These are phyloP conservation scores for Acropternis orthonyx DNA, from an alignment of 2,797 vertebrate genomes.

Conservation along the genomic window DNA sequence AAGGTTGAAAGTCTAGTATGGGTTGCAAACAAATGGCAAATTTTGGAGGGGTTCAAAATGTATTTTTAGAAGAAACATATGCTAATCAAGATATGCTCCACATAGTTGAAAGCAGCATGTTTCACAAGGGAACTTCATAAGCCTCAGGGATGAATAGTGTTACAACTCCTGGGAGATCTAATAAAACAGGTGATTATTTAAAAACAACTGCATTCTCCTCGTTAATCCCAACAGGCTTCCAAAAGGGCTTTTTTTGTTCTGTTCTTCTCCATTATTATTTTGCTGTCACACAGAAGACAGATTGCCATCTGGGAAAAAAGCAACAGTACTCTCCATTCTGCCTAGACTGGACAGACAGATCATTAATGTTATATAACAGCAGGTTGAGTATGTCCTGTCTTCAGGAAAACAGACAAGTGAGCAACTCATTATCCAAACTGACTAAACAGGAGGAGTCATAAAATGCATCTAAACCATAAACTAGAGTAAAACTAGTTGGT, in stretches of 20 bases:
- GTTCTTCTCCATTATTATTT: neutral
- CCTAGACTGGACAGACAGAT: neutral
- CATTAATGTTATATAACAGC: neutral
- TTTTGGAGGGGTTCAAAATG: slow-evolving; percentile 16
- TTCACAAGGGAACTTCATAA: slow-evolving; percentile 53
- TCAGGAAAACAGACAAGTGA: neutral
- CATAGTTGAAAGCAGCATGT: slow-evolving; percentile 25
- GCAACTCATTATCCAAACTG: neutral
- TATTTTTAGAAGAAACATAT: slow-evolving; percentile 68
- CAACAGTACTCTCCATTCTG: neutral
- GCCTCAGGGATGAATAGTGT: neutral
- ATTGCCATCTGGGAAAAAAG: neutral
- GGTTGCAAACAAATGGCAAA: slow-evolving; percentile 25
- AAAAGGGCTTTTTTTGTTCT: neutral
- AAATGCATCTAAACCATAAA: neutral
- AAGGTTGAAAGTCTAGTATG: neutral
- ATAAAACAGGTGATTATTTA: neutral
- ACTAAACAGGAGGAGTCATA: neutral
- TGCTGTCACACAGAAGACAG: neutral
- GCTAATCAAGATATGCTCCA: slow-evolving; percentile 55
- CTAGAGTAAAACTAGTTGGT: neutral
- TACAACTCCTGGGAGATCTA: slow-evolving; percentile 1
- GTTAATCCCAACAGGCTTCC: neutral
- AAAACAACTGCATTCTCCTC: neutral
- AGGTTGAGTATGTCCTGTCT: neutral